Conservation (phyloP, 2,113 vertebrate species). For the Capreolus pygargus region DNA sequence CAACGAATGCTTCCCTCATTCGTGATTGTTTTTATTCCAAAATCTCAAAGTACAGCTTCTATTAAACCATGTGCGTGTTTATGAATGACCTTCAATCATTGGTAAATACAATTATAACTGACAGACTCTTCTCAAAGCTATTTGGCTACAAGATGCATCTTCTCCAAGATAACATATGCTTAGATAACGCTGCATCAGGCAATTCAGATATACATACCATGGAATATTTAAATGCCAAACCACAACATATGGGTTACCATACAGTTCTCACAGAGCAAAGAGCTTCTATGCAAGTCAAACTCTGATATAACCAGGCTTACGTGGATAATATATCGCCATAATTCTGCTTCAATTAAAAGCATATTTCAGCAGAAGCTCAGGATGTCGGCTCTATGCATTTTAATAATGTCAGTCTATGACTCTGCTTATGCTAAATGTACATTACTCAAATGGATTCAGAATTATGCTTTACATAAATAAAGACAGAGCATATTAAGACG, state of each 20-base stretch:
- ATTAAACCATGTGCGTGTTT: conserved; percentile 34
- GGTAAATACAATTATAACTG: neutral
- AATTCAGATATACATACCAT: conserved; percentile 5
- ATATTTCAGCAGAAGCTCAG: conserved; percentile 82
- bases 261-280: conserved; percentile 34
- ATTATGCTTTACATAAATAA: conserved; percentile 83
- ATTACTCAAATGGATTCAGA: conserved; percentile 76
- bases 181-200: conserved; percentile 52
- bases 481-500: conserved; percentile 82
- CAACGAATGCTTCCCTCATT: neutral
- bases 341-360: conserved; percentile 85
- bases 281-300: conserved; percentile 51
- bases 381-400: conserved; percentile 78
- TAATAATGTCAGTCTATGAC: conserved; percentile 78
- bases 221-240: conserved; percentile 53
- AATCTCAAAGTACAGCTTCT: conserved; percentile 41
- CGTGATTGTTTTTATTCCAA: neutral
- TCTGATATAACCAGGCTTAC: conserved; percentile 71
- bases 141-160: conserved; percentile 46
- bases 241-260: conserved; percentile 39
- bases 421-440: conserved; percentile 75
- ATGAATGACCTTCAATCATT: conserved; percentile 44
- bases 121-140: conserved; percentile 42
- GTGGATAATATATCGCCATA: conserved; percentile 79
- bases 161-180: conserved; percentile 13